phyloP scores from a whole-genome alignment of 1,140 invertebrate species.

The silkworm (Bombyx mori) region DNA sequence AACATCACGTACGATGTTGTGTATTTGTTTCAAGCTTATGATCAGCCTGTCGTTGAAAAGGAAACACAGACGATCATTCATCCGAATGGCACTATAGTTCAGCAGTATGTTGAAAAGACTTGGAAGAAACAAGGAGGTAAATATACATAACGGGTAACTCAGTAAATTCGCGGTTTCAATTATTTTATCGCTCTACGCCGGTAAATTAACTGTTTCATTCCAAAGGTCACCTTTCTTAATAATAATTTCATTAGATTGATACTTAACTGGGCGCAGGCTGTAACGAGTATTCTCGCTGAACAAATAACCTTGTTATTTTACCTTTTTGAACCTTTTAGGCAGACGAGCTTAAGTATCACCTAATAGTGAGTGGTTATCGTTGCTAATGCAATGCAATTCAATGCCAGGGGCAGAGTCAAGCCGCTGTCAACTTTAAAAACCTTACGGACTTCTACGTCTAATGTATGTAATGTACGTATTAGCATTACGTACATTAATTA shows the following conservation, averaged over 20 bases:
- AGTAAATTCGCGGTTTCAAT: neutral
- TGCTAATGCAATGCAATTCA: no score
- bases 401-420: no score
- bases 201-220: no score
- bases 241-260: neutral
- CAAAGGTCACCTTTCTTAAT: neutral
- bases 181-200: neutral
- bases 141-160: neutral
- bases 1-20: slow-evolving; percentile 17
- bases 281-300: no score
- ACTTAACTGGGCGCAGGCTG: neutral
- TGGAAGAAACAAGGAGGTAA: slow-evolving; percentile 18
- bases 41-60: slow-evolving; percentile 24
- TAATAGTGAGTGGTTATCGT: no score
- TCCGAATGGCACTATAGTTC: slow-evolving; percentile 36
- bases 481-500: no score
- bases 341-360: no score
- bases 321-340: no score
- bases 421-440: no score
- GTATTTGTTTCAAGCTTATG: slow-evolving; percentile 31
- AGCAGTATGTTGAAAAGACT: slow-evolving; percentile 26
- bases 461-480: no score
- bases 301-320: no score
- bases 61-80: slow-evolving; percentile 28
- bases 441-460: no score